A percentile compares a stretch with the other conserved stretches of the same genome.
Evolutionary conservation across 53 echinoderm and acorn worm genomes (phyloP).

Genomic region (Zoroaster sp.): DNA sequence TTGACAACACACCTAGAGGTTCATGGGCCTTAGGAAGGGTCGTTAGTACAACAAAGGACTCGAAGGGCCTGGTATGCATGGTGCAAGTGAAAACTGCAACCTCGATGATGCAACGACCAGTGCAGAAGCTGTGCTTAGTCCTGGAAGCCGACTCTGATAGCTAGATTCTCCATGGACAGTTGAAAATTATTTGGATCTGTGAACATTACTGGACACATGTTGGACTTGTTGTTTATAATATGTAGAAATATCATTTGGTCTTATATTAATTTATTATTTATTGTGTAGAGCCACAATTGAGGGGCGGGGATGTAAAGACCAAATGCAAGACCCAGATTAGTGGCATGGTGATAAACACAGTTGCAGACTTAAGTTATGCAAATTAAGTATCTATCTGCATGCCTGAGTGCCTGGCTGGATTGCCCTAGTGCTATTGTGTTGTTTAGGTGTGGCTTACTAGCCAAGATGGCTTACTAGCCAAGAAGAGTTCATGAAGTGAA

Average conservation of each 20-base stretch:
- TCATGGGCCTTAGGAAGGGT: conserved; percentile 41
- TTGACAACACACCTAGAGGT: conserved; percentile 22
- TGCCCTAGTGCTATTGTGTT: too few species aligned
- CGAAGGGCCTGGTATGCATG: neutral
- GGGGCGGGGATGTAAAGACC: conserved; percentile 33
- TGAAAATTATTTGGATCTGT: neutral
- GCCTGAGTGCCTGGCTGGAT: too few species aligned
- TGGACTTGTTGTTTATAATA: neutral
- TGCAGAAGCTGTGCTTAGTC: conserved; percentile 24
- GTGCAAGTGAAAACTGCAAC: conserved; percentile 7
- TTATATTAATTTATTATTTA: neutral
- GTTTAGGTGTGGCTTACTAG: too few species aligned
- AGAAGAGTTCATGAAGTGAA: too few species aligned
- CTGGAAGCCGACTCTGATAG: conserved; percentile 8
- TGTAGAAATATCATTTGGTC: conserved; percentile 34
- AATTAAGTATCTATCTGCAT: too few species aligned
- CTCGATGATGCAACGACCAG: conserved; percentile 1
- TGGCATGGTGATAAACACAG: too few species aligned
- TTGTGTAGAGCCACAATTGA: conserved; percentile 24
- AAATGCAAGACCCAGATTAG: too few species aligned
- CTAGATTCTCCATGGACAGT: neutral
- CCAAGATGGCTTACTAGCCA: too few species aligned
- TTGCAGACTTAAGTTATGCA: too few species aligned
- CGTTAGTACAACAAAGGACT: neutral
- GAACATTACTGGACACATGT: neutral